Base-by-base conservation (phyloP, 1,140 invertebrate genomes). In the Whitmania pigra region DNA sequence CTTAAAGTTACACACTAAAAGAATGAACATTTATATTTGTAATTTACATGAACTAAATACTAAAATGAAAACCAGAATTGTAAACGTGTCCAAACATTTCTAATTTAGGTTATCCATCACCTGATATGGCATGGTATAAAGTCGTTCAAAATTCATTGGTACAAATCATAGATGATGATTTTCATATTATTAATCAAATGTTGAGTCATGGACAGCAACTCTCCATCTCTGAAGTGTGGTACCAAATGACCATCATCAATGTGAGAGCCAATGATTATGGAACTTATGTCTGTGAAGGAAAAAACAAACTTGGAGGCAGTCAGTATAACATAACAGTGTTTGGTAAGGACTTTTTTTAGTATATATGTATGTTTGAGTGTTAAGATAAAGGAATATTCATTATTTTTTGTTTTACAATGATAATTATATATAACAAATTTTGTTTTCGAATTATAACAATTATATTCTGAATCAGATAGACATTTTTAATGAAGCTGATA, bases 261-360 rank as follows among this genome's bases (percentile, higher is more conserved):
- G 76, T 80, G 5, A 77, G 78, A 68, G 78, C 77, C n/a, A 78
- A 78, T 67, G 78, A 80, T 72, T 80, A 75, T 73, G 77, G 76
- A 6, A 71, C 73, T 49, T 79, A 78, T 69, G 75, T 73, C 54
- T 80, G 79, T 73, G 74, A 76, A 9, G 78, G 75, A 15, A 71
- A 60, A 11, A 80, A 80, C 69, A 74, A 49, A 22, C 74, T 74
- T 36, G 79, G 78, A 0, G 54, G 9, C 5, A 36, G 55, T 22
- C 22, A 73, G 17, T 73, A 76, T 7, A 75, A 63, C 20, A 76
- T 80, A 66, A 49, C 43, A 18, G 70, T 80, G 18, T 80, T 78
- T 75, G 78, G 79, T 80, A 73, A 75, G 79, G 11, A 18, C 22
- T 63, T 31, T 22, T n/a, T 63, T 63, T 11, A 31, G 15, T 63